Conservation (phyloP, 2,888 invertebrate genomes). For the Nomada goodeniana region DNA sequence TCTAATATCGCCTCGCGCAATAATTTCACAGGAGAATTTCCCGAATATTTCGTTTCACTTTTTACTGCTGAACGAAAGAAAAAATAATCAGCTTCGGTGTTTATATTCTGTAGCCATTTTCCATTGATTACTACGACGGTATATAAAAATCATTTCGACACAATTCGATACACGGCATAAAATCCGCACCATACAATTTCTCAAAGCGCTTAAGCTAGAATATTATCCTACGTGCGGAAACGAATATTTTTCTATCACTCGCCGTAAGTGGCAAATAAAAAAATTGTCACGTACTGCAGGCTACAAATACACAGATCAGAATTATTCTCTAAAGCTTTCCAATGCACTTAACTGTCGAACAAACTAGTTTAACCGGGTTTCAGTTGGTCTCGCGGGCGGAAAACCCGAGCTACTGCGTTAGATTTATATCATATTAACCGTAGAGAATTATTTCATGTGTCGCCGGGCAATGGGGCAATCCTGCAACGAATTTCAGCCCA, state of each 20-base stretch:
- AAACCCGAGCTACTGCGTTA: slow-evolving; percentile 18
- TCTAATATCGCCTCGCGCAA: slow-evolving; percentile 24
- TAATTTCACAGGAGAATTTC: background rate
- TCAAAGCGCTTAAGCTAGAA: too few species aligned
- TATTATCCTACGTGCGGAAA: too few species aligned
- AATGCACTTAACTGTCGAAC: slow-evolving; percentile 37
- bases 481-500: slow-evolving; percentile 62
- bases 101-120: too few species aligned
- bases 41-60: background rate
- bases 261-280: background rate
- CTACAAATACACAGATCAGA: slow-evolving; percentile 12
- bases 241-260: background rate
- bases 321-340: slow-evolving; percentile 46
- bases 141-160: too few species aligned
- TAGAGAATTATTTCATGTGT: slow-evolving; percentile 67
- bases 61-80: background rate
- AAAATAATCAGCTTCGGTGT: background rate
- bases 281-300: slow-evolving; percentile 25
- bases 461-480: slow-evolving; percentile 60
- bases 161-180: too few species aligned
- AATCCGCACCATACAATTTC: too few species aligned
- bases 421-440: slow-evolving; percentile 69
- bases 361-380: slow-evolving; percentile 43
- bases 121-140: too few species aligned
- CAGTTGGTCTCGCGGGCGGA: slow-evolving; percentile 16